Conservation (phyloP, 2,797 vertebrate species). For the Xerus rutilus region DNA sequence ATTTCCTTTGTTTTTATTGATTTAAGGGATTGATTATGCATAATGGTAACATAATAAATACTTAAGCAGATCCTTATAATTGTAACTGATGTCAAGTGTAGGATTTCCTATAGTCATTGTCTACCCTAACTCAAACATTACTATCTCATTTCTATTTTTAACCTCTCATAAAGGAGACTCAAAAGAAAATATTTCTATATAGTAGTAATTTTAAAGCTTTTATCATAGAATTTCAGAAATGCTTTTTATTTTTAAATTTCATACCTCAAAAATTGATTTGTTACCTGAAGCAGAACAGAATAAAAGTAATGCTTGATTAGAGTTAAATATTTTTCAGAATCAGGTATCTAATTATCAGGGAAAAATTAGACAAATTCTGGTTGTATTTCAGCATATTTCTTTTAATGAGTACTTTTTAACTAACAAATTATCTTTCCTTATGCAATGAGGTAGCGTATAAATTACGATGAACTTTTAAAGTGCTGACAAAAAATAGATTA, state of each 20-base stretch:
- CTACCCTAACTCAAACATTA: neutral
- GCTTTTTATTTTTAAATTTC: neutral
- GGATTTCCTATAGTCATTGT: conserved; percentile 1
- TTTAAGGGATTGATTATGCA: neutral
- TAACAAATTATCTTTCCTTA: conserved; percentile 57
- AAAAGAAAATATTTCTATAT: conserved; percentile 1
- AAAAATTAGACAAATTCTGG: conserved; percentile 38
- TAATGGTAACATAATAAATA: conserved; percentile 52
- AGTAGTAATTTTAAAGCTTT: conserved; percentile 40
- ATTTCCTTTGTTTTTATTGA: conserved; percentile 66
- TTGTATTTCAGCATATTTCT: conserved; percentile 55
- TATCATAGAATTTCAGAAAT: conserved; percentile 21
- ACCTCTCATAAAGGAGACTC: neutral
- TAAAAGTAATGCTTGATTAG: conserved; percentile 14
- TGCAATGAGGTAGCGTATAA: conserved; percentile 18
- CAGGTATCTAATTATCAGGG: neutral
- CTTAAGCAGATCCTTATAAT: conserved; percentile 47
- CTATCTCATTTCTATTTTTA: conserved; percentile 57
- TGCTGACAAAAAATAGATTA: conserved; percentile 40
- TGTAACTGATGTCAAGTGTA: conserved; percentile 26
- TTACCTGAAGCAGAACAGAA: conserved; percentile 26
- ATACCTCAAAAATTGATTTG: neutral
- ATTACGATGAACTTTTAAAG: conserved; percentile 51
- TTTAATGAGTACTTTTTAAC: conserved; percentile 47
- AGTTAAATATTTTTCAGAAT: conserved; percentile 36